Percentiles rank a stretch among this genome's conserved stretches.
Conservation (phyloP, 2,797 vertebrate genomes). For the Kryptolebias ocellatus region DNA sequence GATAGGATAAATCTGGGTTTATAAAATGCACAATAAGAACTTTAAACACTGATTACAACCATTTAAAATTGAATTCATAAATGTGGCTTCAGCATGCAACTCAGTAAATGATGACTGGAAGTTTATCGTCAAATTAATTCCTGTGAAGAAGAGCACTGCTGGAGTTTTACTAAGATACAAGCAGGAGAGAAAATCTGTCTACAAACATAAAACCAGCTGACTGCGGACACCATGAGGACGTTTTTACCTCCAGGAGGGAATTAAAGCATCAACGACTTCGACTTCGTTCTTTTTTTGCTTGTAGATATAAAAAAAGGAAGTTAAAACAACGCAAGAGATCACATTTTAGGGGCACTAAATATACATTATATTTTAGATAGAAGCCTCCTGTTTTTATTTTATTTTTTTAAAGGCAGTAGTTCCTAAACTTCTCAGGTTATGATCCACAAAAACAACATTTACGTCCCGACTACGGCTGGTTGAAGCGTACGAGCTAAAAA, state of each 20-base stretch:
- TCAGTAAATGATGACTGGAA: conserved; percentile 25
- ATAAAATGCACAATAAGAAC: conserved; percentile 53
- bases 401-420: too few species aligned
- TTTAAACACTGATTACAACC: conserved; percentile 50
- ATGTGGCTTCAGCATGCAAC: conserved; percentile 51
- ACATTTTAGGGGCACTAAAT: conserved; percentile 28
- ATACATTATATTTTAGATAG: conserved; percentile 32
- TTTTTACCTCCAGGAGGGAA: conserved; percentile 1
- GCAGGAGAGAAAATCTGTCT: conserved; percentile 21
- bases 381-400: conserved; percentile 38
- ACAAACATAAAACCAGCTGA: conserved; percentile 8
- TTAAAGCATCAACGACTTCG: not conserved
- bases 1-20: conserved; percentile 31
- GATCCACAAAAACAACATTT: too few species aligned
- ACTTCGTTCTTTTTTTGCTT: conserved; percentile 28
- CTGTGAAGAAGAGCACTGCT: conserved; percentile 40
- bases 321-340: conserved; percentile 12
- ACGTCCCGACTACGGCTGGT: too few species aligned
- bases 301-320: conserved; percentile 12
- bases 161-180: conserved; percentile 64
- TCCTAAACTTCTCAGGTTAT: too few species aligned
- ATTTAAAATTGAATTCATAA: conserved; percentile 24
- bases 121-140: conserved; percentile 24
- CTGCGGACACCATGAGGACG: not conserved
- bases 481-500: too few species aligned